Percentiles rank a stretch among this genome's conserved stretches.
These are phyloP conservation scores for Bradypodion pumilum DNA, from an alignment of 2,797 vertebrate genomes.

Conservation along the genomic window DNA sequence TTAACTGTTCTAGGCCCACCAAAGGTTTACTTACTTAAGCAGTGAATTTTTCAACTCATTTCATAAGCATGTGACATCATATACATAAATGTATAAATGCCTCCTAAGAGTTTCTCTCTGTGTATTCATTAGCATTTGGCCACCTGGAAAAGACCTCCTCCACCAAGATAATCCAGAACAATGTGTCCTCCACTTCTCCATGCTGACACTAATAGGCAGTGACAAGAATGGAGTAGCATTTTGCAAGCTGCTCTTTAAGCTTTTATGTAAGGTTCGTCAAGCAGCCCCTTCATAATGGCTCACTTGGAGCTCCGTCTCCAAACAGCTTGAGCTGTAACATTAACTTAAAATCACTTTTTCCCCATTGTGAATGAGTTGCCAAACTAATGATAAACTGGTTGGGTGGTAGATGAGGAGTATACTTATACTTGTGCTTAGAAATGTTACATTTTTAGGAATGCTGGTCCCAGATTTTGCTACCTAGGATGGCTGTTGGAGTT, in stretches of 20 bases:
- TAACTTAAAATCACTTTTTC: slow-evolving; percentile 51
- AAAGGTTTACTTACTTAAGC: slow-evolving; percentile 43
- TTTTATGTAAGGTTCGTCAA: slow-evolving; percentile 38
- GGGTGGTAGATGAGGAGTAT: background rate
- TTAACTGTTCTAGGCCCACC: slow-evolving; percentile 31
- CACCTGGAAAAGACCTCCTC: background rate
- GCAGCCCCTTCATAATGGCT: slow-evolving; percentile 21
- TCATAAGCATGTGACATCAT: background rate
- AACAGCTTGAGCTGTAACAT: slow-evolving; percentile 48
- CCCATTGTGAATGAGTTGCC: background rate
- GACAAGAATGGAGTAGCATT: background rate
- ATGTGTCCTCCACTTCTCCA: background rate
- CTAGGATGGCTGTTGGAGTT: too few species aligned
- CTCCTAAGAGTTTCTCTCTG: background rate
- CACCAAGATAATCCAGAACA: background rate
- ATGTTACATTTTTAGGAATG: too few species aligned
- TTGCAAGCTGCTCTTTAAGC: slow-evolving; percentile 37
- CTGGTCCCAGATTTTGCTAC: too few species aligned
- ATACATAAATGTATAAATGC: slow-evolving; percentile 21
- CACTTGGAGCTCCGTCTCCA: slow-evolving; percentile 17
- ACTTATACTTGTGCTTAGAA: background rate
- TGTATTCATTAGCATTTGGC: slow-evolving; percentile 14
- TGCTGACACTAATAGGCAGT: slow-evolving; percentile 38
- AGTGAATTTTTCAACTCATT: slow-evolving; percentile 18
- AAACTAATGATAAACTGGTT: slow-evolving; percentile 7